Percentiles rank a stretch among this genome's conserved stretches.
phyloP scores from a whole-genome alignment of 2,797 vertebrate species.

The Strix occidentalis region DNA sequence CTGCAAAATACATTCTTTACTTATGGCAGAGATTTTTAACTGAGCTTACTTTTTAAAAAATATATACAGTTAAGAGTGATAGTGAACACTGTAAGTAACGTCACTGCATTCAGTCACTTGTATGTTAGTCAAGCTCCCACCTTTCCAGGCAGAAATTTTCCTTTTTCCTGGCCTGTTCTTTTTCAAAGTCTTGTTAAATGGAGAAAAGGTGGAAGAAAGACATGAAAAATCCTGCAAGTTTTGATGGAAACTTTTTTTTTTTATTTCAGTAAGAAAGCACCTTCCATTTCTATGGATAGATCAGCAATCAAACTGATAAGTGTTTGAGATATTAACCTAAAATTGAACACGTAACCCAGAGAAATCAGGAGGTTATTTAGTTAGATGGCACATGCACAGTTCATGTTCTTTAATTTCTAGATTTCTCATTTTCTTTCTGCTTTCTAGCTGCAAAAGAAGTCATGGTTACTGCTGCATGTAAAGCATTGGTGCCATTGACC shows the following conservation, averaged over 20 bases:
- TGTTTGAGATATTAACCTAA: not conserved
- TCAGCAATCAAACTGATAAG: not conserved
- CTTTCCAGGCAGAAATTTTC: not conserved
- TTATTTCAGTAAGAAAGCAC: accelerated
- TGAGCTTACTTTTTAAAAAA: not conserved
- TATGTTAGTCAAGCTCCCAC: not conserved
- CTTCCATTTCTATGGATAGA: not conserved
- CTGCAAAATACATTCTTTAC: not conserved
- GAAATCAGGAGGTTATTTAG: not conserved
- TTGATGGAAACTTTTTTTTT: not conserved
- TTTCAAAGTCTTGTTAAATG: not conserved
- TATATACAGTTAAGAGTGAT: not conserved
- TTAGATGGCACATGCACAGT: not conserved
- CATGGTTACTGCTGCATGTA: not conserved
- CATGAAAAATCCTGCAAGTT: not conserved
- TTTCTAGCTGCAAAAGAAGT: not conserved
- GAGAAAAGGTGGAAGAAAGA: not conserved
- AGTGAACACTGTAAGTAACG: not conserved
- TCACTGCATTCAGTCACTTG: not conserved
- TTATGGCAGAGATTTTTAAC: not conserved
- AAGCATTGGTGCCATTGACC: not conserved
- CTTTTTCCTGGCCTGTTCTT: not conserved
- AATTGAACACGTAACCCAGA: not conserved
- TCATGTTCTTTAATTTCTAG: not conserved
- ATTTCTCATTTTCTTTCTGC: not conserved